phyloP scores from a whole-genome alignment of 2,888 invertebrate genomes.

The Ashinkailepas kermadecensis region DNA sequence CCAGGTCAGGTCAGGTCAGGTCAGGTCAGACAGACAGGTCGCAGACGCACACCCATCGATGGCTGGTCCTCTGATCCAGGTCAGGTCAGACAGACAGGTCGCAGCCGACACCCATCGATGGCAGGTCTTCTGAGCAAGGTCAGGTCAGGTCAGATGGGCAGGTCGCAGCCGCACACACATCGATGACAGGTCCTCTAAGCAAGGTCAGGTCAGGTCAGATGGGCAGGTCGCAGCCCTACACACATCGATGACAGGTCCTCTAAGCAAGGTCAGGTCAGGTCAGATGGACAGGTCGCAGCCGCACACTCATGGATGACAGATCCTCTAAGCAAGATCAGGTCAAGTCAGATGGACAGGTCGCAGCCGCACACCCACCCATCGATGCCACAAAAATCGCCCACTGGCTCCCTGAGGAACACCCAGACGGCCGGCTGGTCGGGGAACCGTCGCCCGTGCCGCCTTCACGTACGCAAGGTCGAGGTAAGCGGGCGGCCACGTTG shows the following conservation, averaged over 20 bases:
- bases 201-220: background rate
- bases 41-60: constrained; percentile 50
- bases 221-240: too few species aligned
- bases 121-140: constrained; percentile 39
- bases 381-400: constrained; percentile 83
- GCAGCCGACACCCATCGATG: too few species aligned
- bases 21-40: background rate
- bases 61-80: constrained; percentile 79
- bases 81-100: background rate
- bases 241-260: constrained; percentile 82
- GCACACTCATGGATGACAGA: background rate
- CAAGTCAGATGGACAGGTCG: constrained; percentile 86
- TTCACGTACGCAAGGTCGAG: too few species aligned
- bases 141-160: constrained; percentile 86
- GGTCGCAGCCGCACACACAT: constrained; percentile 83
- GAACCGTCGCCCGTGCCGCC: too few species aligned
- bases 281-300: background rate
- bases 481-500: too few species aligned
- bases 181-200: constrained; percentile 53
- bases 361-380: constrained; percentile 83
- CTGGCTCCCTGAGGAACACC: background rate
- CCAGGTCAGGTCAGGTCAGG: constrained; percentile 42
- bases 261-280: constrained; percentile 38
- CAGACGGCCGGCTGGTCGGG: constrained; percentile 65
- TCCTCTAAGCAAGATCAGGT: constrained; percentile 52